A percentile compares a stretch with the other conserved stretches of the same genome.
phyloP scores from a whole-genome alignment of 2,888 invertebrate species.

The Fabriciana adippe region DNA sequence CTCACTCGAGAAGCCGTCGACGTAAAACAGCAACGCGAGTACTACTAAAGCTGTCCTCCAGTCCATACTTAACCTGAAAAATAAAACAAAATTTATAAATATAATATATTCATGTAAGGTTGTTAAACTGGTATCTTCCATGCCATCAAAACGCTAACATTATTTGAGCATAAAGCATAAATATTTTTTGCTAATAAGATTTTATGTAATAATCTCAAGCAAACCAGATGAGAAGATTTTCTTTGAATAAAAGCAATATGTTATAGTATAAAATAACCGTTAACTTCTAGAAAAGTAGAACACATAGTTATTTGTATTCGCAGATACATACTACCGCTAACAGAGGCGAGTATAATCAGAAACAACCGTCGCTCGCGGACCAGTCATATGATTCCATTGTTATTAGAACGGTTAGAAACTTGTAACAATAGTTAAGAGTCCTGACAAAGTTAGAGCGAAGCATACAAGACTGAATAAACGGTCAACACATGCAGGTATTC shows the following conservation, averaged over 20 bases:
- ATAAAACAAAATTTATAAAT: slow-evolving; percentile 36
- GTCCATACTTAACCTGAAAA: slow-evolving; percentile 71
- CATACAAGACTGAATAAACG: slow-evolving; percentile 57
- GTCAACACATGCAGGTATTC: slow-evolving; percentile 61
- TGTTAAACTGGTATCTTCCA: not conserved
- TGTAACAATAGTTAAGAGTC: slow-evolving; percentile 29
- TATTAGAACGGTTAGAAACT: slow-evolving; percentile 17
- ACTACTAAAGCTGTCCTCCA: slow-evolving; percentile 65
- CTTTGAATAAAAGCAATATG: not conserved
- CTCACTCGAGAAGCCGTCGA: slow-evolving; percentile 78
- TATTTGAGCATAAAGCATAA: not conserved
- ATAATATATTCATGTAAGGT: slow-evolving; percentile 4
- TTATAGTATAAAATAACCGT: not conserved
- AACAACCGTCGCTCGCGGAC: slow-evolving; percentile 19
- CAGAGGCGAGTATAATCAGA: slow-evolving; percentile 11
- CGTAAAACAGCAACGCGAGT: slow-evolving; percentile 61
- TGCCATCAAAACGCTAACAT: not conserved
- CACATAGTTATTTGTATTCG: not conserved
- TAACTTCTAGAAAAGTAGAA: not conserved
- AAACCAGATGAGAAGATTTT: no score
- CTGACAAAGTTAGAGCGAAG: slow-evolving; percentile 37
- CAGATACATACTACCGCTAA: not conserved
- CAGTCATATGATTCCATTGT: slow-evolving; percentile 19
- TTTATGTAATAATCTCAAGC: no score
- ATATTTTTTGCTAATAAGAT: not conserved